These are phyloP conservation scores for Exaiptasia diaphana DNA, from an alignment of 64 coral and sea anemone genomes.

Conservation along the genomic window DNA sequence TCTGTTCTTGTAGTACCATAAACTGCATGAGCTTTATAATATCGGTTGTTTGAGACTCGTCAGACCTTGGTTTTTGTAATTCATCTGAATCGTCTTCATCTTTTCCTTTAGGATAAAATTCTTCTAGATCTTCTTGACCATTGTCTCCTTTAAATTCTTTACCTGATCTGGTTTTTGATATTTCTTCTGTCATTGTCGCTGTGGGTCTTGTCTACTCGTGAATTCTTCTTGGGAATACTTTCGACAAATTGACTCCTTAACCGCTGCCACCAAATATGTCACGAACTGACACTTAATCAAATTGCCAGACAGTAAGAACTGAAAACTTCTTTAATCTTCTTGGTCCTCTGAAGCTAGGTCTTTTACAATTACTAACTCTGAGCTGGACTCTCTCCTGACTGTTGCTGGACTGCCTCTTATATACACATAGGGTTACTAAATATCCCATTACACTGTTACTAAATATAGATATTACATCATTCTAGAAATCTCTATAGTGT, in stretches of 20 bases:
- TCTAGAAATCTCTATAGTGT: no score
- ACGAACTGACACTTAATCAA: neutral
- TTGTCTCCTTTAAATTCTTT: neutral
- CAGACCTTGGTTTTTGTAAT: neutral
- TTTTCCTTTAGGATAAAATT: neutral
- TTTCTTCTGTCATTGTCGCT: neutral
- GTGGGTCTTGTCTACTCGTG: neutral
- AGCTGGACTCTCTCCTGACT: no score
- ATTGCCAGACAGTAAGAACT: no score
- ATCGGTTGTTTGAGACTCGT: neutral
- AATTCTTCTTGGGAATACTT: neutral
- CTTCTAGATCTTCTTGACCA: constrained; percentile 17
- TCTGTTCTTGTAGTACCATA: neutral
- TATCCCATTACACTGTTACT: no score
- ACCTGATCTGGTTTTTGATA: neutral
- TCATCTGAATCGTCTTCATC: neutral
- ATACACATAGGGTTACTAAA: no score
- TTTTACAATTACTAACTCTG: no score
- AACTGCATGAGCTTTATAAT: constrained; percentile 20
- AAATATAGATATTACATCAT: no score
- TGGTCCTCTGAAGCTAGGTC: no score
- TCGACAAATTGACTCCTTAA: neutral
- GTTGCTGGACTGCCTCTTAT: no score
- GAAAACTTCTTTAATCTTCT: no score
- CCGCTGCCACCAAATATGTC: neutral